These are phyloP conservation scores for Argentina silus DNA, from an alignment of 2,797 vertebrate species.

Conservation along the genomic window DNA sequence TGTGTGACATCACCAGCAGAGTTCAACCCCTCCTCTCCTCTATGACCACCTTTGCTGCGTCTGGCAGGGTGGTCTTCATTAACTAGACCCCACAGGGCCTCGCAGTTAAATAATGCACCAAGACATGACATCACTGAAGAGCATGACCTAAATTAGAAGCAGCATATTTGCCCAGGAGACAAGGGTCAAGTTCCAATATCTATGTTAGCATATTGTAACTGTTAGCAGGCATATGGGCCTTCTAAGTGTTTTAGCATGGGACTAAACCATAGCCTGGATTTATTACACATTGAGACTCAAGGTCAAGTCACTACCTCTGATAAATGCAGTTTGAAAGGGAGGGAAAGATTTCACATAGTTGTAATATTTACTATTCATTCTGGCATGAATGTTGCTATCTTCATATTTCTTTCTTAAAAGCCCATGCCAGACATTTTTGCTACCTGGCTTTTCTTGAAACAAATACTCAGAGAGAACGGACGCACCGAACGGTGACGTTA, in stretches of 20 bases:
- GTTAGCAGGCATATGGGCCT: no score
- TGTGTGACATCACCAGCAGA: neutral
- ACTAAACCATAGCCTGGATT: constrained; percentile 7
- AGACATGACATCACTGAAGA: constrained; percentile 15
- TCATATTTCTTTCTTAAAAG: no score
- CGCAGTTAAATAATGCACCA: constrained; percentile 24
- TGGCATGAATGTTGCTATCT: no score
- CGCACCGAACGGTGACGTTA: no score
- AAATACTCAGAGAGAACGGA: no score
- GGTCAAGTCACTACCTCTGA: constrained; percentile 2
- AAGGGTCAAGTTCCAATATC: constrained; percentile 4
- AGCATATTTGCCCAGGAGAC: neutral
- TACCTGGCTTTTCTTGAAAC: no score
- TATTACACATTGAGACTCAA: neutral
- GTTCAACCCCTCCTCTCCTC: neutral
- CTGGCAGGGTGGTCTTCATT: constrained; percentile 7
- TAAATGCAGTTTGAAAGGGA: neutral
- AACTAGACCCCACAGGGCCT: constrained; percentile 8
- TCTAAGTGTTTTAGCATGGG: constrained; percentile 5
- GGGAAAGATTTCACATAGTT: neutral
- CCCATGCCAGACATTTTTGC: no score
- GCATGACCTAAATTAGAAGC: constrained; percentile 6
- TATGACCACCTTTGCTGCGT: neutral
- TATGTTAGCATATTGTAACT: no score
- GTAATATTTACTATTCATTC: no score